Evolutionary conservation across 2,888 invertebrate genomes (phyloP).

Genomic region (Tuta absoluta): DNA sequence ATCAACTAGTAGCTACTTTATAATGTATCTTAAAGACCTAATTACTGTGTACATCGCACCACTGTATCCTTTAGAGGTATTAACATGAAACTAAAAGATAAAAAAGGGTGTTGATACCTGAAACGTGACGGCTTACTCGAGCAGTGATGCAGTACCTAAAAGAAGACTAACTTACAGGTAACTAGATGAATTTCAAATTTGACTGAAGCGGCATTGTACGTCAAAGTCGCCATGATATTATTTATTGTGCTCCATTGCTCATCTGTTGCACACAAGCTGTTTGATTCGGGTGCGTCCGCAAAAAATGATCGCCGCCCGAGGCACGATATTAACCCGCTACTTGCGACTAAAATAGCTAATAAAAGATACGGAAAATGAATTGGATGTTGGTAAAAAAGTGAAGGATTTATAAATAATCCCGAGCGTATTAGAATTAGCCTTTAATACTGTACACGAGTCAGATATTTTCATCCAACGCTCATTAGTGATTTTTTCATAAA

Average conservation of each 20-base stretch:
- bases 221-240: background rate
- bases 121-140: no score
- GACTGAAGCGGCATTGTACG: background rate
- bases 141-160: no score
- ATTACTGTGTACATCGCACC: no score
- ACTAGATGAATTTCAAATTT: background rate
- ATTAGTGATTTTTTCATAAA: no score
- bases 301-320: slow-evolving; percentile 66
- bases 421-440: background rate
- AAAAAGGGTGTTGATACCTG: no score
- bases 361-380: slow-evolving; percentile 24
- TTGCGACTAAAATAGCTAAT: slow-evolving; percentile 48
- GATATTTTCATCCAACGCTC: no score
- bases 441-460: background rate
- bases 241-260: slow-evolving; percentile 33
- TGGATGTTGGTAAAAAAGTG: slow-evolving; percentile 12
- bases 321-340: slow-evolving; percentile 64
- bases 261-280: slow-evolving; percentile 71
- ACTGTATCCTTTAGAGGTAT: no score
- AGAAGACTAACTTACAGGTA: no score
- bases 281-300: slow-evolving; percentile 76
- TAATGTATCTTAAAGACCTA: no score
- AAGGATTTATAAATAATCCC: slow-evolving; percentile 7
- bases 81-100: no score
- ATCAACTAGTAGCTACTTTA: no score